Evolutionary conservation across 2,888 invertebrate species (phyloP), one percentile per base, ranked within the genome.

Genomic region (Parapristionchus giblindavisi): DNA sequence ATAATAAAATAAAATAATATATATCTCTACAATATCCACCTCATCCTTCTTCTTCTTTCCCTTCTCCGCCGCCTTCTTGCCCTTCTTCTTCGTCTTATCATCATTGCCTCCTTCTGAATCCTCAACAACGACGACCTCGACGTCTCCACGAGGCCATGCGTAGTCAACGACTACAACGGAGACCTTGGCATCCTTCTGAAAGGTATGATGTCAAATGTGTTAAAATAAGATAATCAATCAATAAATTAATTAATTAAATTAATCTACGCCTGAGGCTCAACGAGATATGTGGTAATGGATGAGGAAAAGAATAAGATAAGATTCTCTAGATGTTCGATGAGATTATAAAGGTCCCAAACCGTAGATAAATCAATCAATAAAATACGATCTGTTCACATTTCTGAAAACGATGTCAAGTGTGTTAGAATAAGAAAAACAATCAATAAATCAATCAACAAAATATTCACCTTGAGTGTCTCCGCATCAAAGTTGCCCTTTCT

Each of bases 101-200:
- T 38, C 24, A 14, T 60, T 36, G 38, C 61, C 51, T 21, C 27
- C 36, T 61, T 60, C 60, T 40, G 56, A 29, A 21, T 32, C 58
- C n/a, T 61, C 61, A 43, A 27, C 27, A 6, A 56, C 54, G 40
- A 36, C 73, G 48, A 48, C 51, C 32, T 77, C 77, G 2, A 74
- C 77, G 32, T 77, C 77, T 48, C 54, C 52, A 3, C 66, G 21
- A 17, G 77, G 77, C 73, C 54, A 77, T 8, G 43, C 66, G 61
- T 77, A 77, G 36, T 66, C 66, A 3, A 77, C 21, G 21, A 75
- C 65, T 17, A 66, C 2, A 8, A 56, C 65, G 3, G 38, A 27
- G 29, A 77, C 36, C 5, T 14, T 24, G 29, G 75, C 68, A 6
- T 65, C 77, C 75, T 71, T 68, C 68, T 76, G 65, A 27, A 71